Conservation (phyloP, 2,797 vertebrate species). For the Fistularia tabacaria region DNA sequence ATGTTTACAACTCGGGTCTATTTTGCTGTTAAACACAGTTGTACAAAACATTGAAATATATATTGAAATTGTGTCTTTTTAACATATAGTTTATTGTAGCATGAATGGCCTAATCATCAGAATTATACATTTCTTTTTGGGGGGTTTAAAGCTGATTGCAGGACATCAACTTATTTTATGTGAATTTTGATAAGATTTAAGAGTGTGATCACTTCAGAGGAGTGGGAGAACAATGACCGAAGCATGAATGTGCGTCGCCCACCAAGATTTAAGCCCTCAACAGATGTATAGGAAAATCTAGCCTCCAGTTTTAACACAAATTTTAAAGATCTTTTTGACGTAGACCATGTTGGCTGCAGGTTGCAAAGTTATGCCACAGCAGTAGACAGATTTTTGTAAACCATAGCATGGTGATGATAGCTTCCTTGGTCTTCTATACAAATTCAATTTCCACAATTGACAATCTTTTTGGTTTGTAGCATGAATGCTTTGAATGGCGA, state of each 20-base stretch:
- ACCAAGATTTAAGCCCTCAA: conserved; percentile 9
- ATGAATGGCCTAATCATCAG: too few relatives aligned
- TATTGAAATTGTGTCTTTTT: too few relatives aligned
- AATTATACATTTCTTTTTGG: too few relatives aligned
- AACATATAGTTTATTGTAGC: too few relatives aligned
- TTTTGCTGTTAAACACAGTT: too few relatives aligned
- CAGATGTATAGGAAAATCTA: conserved; percentile 12
- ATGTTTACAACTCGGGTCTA: too few relatives aligned
- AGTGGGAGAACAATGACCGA: neutral
- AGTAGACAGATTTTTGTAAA: conserved; percentile 61
- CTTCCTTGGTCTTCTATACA: conserved; percentile 58
- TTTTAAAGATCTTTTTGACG: conserved; percentile 44
- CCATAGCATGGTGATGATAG: conserved; percentile 65
- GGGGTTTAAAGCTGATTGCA: too few relatives aligned
- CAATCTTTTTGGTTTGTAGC: conserved; percentile 29
- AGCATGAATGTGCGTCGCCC: conserved; percentile 7
- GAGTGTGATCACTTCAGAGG: too few relatives aligned
- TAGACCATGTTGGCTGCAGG: conserved; percentile 52
- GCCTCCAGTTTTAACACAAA: conserved; percentile 27
- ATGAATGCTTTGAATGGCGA: conserved; percentile 46
- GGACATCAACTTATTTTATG: too few relatives aligned
- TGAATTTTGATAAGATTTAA: neutral
- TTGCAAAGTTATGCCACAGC: conserved; percentile 54
- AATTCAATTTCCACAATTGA: conserved; percentile 70
- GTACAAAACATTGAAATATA: too few relatives aligned